These are phyloP conservation scores for Seriola quinqueradiata DNA, from an alignment of 2,113 vertebrate genomes.

Conservation along the genomic window DNA sequence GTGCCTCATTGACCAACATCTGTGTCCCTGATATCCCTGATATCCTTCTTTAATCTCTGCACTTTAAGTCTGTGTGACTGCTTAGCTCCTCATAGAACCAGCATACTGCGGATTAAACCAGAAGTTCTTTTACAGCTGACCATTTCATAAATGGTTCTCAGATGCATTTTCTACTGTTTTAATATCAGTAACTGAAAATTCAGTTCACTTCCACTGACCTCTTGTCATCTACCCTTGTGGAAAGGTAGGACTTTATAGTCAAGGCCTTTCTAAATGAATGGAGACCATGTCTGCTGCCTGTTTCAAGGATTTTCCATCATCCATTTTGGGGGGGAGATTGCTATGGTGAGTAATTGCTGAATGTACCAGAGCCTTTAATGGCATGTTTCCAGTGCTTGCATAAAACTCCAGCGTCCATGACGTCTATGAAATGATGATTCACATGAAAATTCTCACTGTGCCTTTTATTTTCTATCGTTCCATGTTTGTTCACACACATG, in stretches of 20 bases:
- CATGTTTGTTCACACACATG: no score
- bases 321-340: no score
- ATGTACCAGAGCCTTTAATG: no score
- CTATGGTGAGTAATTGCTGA: no score
- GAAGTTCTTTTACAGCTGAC: not conserved
- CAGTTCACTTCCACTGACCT: not conserved
- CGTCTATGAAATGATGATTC: no score
- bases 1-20: constrained; percentile 34
- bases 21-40: constrained; percentile 29
- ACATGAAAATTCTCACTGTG: no score
- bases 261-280: not conserved
- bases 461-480: no score
- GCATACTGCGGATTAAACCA: not conserved
- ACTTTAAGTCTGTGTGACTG: not conserved
- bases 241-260: not conserved
- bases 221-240: not conserved
- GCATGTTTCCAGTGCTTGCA: no score
- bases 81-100: not conserved
- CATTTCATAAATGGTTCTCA: not conserved
- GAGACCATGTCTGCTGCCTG: no score
- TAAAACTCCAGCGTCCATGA: no score
- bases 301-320: no score
- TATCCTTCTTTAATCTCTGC: constrained; percentile 22
- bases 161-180: not conserved
- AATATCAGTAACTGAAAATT: not conserved